Evolutionary conservation across 2,113 vertebrate genomes (phyloP), one percentile per base, ranked within the genome.

Genomic region (Pterocles orientalis): DNA sequence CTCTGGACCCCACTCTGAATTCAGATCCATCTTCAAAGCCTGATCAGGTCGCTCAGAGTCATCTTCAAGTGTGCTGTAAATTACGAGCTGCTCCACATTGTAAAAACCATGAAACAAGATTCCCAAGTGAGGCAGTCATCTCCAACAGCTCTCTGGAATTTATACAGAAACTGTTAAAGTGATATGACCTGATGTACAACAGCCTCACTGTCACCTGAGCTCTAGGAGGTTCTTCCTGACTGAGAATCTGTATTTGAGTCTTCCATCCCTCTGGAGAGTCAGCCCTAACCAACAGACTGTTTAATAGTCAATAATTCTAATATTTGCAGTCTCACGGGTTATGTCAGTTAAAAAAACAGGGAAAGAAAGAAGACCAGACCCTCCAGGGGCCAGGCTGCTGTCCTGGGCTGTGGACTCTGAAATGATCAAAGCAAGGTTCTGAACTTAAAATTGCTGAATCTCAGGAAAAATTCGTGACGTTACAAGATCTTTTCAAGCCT

Each of bases 341-440:
- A 2, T 12, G 26, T 47, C 4, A 8, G 36, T 33, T 41, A 34
- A 24, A 47, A 65, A 34, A n/a, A 4, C 17, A 48, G 47, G 50
- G 18, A 19, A 47, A 53, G 51, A 71, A 45, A 39, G 57, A 31
- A 1, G 8, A n/a, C 21, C 31, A 11, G 3, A 17, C 5, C 7
- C 3, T 23, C 28, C 23, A 0, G 1, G 6, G 7, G 12, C 29
- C 24, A 16, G 15, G 39, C 39, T 60, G 19, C 51, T 23, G 43
- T 10, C 58, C 56, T 43, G 62, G 26, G 26, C 70, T 77, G 34
- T 12, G 29, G n/a, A 7, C 64, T 66, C 61, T 31, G 54, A 69
- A 70, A 43, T 23, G 19, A 34, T 36, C 33, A 51, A 50, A 84
- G n/a, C 15, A 48, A 50, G 18, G 14, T 69, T 41, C 28, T 61